Base-by-base conservation (phyloP, 2,888 invertebrate genomes). In the Fragum whitleyi region DNA sequence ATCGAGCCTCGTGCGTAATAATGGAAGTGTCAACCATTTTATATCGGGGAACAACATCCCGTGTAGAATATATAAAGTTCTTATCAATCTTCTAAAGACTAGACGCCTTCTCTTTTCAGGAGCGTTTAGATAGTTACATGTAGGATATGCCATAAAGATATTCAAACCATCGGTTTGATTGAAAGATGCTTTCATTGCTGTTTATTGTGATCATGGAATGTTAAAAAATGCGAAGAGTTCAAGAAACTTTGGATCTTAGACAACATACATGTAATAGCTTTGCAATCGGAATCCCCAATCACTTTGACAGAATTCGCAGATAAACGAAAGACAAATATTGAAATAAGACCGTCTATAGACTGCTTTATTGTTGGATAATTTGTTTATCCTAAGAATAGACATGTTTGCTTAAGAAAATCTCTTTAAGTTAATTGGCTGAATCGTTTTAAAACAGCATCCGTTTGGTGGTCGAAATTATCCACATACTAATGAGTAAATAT, bases 341-440 rank as follows among this genome's bases (percentile, higher is more conserved):
- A 47, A 47, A 47, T 47, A 47, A 47, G 47, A 47, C 47, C 47
- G n/a, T 19, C 47, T 14, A 19, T 47, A 47, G 47, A 47, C 47
- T 47, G 47, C n/a, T 47, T 47, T 47, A n/a, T 47, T 47, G 47
- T 14, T 47, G 47, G n/a, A 47, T 47, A 47, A 47, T 47, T 47
- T 47, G 14, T 14, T 47, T 47, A 47, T 36, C 32, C 9, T 9
- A 36, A 36, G 5, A 36, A 36, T 36, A 36, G 9, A 36, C 3
- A 36, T 6, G 32, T 36, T 36, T 36, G 32, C 32, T 9, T 9
- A 36, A 36, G 3, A 36, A 36, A 36, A n/a, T n/a, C n/a, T n/a
- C n/a, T n/a, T n/a, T n/a, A n/a, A n/a, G n/a, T n/a, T n/a, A n/a
- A n/a, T n/a, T n/a, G n/a, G n/a, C n/a, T n/a, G n/a, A n/a, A n/a